Evolutionary conservation across 1,140 invertebrate genomes (phyloP).

Genomic region (Lordiphosa clarofinis): DNA sequence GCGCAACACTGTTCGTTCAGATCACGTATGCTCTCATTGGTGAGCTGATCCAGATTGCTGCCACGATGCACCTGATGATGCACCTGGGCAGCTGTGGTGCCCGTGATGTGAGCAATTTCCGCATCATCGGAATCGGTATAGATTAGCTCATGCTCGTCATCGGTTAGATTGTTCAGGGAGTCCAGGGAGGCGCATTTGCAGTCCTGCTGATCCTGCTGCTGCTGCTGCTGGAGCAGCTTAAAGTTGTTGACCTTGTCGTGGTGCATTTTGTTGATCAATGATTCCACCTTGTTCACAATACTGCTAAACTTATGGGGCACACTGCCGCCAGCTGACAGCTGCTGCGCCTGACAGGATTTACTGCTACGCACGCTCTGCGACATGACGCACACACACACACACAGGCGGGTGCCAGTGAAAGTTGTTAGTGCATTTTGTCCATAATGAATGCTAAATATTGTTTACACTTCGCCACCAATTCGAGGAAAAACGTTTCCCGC

Average conservation of each 20-base stretch:
- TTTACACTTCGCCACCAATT: constrained; percentile 37
- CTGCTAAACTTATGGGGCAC: constrained; percentile 69
- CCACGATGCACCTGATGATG: constrained; percentile 66
- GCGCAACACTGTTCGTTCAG: constrained; percentile 69
- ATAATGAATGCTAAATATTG: constrained; percentile 63
- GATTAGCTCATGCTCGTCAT: constrained; percentile 66
- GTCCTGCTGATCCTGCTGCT: constrained; percentile 20
- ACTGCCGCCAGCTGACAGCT: constrained; percentile 24
- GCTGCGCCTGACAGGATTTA: constrained; percentile 43
- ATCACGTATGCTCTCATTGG: constrained; percentile 69
- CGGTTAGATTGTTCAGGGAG: constrained; percentile 84
- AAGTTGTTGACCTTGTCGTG: constrained; percentile 70
- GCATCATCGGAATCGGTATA: constrained; percentile 76
- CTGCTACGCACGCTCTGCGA: constrained; percentile 58
- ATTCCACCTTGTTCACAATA: constrained; percentile 78
- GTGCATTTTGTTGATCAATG: constrained; percentile 78
- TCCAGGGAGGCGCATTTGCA: constrained; percentile 83
- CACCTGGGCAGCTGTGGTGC: constrained; percentile 75
- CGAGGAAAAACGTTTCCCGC: constrained; percentile 28
- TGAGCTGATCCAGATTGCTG: constrained; percentile 75
- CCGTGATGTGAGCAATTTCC: constrained; percentile 78
- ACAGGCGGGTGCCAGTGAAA: constrained; percentile 54
- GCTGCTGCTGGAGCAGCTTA: constrained; percentile 53
- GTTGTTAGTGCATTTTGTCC: constrained; percentile 64
- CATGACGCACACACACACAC: constrained; percentile 24